Base-by-base conservation (phyloP, 2,113 vertebrate genomes). In the Manacus vitellinus region DNA sequence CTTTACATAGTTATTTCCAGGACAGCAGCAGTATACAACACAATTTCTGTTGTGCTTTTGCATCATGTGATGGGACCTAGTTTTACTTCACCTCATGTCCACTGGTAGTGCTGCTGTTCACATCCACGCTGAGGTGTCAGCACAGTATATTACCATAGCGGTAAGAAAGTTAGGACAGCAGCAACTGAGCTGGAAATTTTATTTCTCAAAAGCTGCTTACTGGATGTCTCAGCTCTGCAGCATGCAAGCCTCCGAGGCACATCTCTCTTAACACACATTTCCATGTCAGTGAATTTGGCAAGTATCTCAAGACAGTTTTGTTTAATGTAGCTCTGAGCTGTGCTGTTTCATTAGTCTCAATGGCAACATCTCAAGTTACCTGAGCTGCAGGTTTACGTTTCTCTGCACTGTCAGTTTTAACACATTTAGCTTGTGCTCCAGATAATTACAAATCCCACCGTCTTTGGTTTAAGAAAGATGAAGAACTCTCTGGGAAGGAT, bases 271-370 rank as follows among this genome's bases (percentile, higher is more conserved):
- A 86, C 52, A 55, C 10, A 3, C 17, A 12, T 79, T 86, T 91
- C 66, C 81, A 85, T 16, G 3, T 81, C 89, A 85, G 79, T 44
- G 65, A 72, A 78, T 77, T 79, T 78, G 85, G 89, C 51, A 62
- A 93, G n/a, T 88, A 63, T 39, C 79, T 95, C 87, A 82, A 67
- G 70, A 87, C 84, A 88, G 61, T 92, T 91, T 72, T 91, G 89
- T 86, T 90, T 94, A 93, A 92, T 66, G 62, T 73, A 90, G 89
- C 76, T 73, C 85, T 71, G 66, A 89, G 52, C 56, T 91, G 83
- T 75, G 80, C 54, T 79, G 68, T 93, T 96, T 95, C 74, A 94
- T 95, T 94, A 92, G 88, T 76, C 89, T 92, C 86, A 79, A 14
- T 74, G 68, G 95, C 77, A 94, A 81, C 77, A 93, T 85, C 71